A percentile compares a stretch with the other conserved stretches of the same genome.
Conservation (phyloP, 2,888 invertebrate species). For the Belgica antarctica region DNA sequence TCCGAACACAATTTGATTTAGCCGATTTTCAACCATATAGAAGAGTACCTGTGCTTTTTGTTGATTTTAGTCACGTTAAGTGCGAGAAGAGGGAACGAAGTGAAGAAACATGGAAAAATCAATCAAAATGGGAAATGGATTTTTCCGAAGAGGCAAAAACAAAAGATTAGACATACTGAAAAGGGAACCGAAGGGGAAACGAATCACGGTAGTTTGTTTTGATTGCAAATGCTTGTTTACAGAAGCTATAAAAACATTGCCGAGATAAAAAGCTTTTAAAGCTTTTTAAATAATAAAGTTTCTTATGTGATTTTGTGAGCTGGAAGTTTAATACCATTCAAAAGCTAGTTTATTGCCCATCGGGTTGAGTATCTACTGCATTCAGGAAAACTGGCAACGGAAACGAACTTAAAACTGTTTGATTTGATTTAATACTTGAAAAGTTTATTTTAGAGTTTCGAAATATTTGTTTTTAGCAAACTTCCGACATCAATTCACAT, state of each 20-base stretch:
- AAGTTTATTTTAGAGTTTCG: neutral
- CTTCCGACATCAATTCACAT: too few species aligned
- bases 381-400: too few species aligned
- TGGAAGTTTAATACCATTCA: neutral
- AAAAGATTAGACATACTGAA: neutral
- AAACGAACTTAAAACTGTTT: too few species aligned
- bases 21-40: neutral
- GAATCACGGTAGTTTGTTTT: conserved; percentile 12
- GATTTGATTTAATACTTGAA: too few species aligned
- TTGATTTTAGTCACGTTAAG: conserved; percentile 35
- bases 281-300: conserved; percentile 22
- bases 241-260: conserved; percentile 4
- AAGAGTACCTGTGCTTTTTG: neutral
- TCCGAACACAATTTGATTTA: conserved; percentile 13
- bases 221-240: neutral
- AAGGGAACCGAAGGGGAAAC: neutral
- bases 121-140: conserved; percentile 35
- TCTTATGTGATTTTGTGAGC: neutral
- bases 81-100: neutral
- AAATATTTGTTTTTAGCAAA: neutral
- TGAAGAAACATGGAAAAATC: conserved; percentile 6
- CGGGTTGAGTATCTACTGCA: too few species aligned
- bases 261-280: conserved; percentile 13
- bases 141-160: neutral
- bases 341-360: too few species aligned